Conservation (phyloP, 2,888 invertebrate species). For the Volucella inanis region DNA sequence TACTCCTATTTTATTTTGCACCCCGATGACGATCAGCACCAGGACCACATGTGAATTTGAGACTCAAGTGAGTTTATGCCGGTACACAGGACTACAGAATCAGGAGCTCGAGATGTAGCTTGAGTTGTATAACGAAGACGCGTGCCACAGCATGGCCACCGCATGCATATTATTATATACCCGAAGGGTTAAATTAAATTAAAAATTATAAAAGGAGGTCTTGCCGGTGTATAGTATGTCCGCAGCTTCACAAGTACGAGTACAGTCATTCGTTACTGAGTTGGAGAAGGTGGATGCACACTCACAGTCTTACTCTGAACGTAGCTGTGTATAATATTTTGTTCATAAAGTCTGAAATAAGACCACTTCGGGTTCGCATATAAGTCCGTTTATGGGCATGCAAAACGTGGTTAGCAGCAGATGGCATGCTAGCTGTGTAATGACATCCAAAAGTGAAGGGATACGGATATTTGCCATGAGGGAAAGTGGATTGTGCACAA, state of each 20-base stretch:
- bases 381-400: slow-evolving; percentile 64
- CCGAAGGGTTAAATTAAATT: slow-evolving; percentile 73
- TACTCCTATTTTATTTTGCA: slow-evolving; percentile 6
- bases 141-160: slow-evolving; percentile 64
- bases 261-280: slow-evolving; percentile 40
- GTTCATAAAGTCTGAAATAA: slow-evolving; percentile 64
- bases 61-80: slow-evolving; percentile 49
- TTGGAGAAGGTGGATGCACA: not conserved
- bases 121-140: slow-evolving; percentile 31
- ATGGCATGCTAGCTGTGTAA: slow-evolving; percentile 60
- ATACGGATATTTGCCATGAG: slow-evolving; percentile 26
- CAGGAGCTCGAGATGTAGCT: not conserved
- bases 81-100: slow-evolving; percentile 3
- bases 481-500: slow-evolving; percentile 53
- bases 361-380: slow-evolving; percentile 53
- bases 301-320: not conserved
- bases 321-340: slow-evolving; percentile 46
- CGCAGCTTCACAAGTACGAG: slow-evolving; percentile 35
- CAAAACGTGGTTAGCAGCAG: slow-evolving; percentile 55
- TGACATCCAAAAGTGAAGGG: slow-evolving; percentile 68
- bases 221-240: slow-evolving; percentile 46
- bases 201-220: slow-evolving; percentile 71
- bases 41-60: slow-evolving; percentile 68
- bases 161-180: slow-evolving; percentile 68
- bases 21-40: slow-evolving; percentile 13